Evolutionary conservation across 2,888 invertebrate species (phyloP).

Genomic region (Anodontia alba): DNA sequence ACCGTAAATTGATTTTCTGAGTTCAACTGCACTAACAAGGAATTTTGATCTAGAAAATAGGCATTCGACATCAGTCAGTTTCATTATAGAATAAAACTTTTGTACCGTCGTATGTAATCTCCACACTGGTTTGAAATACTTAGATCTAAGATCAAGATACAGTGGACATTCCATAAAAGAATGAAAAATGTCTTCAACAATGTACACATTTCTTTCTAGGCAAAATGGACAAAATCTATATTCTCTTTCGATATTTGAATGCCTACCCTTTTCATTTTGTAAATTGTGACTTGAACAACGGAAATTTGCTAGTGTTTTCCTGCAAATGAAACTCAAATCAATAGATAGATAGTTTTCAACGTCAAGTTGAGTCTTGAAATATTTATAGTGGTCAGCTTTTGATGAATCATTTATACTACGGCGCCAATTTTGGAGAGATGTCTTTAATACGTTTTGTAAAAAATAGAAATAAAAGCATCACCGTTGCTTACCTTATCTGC

Average conservation of each 20-base stretch:
- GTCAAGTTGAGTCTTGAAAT: slow-evolving; percentile 13
- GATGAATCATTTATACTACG: slow-evolving; percentile 11
- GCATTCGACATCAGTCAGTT: neutral
- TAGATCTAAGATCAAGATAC: slow-evolving; percentile 12
- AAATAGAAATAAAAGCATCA: slow-evolving; percentile 12
- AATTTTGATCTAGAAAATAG: too few relatives aligned
- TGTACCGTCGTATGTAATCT: neutral
- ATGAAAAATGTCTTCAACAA: slow-evolving; percentile 30
- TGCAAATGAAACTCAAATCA: slow-evolving; percentile 6
- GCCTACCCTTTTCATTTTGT: slow-evolving; percentile 39
- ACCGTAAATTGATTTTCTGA: too few relatives aligned
- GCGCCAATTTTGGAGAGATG: slow-evolving; percentile 15
- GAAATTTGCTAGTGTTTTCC: slow-evolving; percentile 23
- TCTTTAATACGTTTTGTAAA: slow-evolving; percentile 30
- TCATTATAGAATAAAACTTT: slow-evolving; percentile 5
- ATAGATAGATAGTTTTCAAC: slow-evolving; percentile 23
- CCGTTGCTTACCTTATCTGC: slow-evolving; percentile 22
- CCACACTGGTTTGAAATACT: slow-evolving; percentile 25
- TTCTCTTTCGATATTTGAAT: slow-evolving; percentile 28
- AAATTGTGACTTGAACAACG: slow-evolving; percentile 29
- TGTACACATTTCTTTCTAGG: slow-evolving; percentile 17
- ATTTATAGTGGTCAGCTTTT: slow-evolving; percentile 17
- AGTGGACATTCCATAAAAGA: slow-evolving; percentile 31
- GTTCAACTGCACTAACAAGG: too few relatives aligned
- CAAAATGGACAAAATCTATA: slow-evolving; percentile 32